Evolutionary conservation across 2,113 vertebrate genomes (phyloP).

Genomic region (Plotosus lineatus): DNA sequence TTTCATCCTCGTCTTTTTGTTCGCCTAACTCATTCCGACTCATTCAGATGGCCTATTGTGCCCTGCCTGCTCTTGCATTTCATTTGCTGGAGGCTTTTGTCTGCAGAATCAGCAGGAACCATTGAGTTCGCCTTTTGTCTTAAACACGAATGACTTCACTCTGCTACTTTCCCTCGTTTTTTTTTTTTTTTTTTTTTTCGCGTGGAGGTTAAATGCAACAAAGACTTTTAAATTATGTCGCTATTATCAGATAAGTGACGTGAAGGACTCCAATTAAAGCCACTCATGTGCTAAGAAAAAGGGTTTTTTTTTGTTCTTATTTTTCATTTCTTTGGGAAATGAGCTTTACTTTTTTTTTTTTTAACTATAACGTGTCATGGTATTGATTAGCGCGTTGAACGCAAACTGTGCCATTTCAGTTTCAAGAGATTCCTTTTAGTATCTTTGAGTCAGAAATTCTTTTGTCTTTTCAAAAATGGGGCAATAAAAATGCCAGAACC

Average conservation of each 20-base stretch:
- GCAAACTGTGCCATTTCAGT: constrained; percentile 36
- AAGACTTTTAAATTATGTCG: constrained; percentile 53
- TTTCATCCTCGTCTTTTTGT: constrained; percentile 63
- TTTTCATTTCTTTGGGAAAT: constrained; percentile 36
- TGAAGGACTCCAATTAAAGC: constrained; percentile 53
- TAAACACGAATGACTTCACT: constrained; percentile 61
- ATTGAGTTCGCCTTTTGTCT: constrained; percentile 62
- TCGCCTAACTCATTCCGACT: constrained; percentile 63
- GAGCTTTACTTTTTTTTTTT: constrained; percentile 24
- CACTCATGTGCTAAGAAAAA: constrained; percentile 48
- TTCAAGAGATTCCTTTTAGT: constrained; percentile 22
- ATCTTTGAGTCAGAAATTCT: constrained; percentile 41
- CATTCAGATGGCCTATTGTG: constrained; percentile 67
- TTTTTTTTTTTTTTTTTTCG: constrained; percentile 45
- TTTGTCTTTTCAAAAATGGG: constrained; percentile 49
- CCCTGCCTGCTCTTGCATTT: constrained; percentile 63
- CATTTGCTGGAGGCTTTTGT: constrained; percentile 67
- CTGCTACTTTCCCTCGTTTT: constrained; percentile 58
- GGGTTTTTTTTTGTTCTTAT: constrained; percentile 21
- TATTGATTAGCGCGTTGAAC: constrained; percentile 42
- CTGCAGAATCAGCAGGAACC: constrained; percentile 64
- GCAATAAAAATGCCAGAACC: constrained; percentile 62
- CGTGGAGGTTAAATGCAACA: constrained; percentile 53
- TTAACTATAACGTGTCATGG: constrained; percentile 23
- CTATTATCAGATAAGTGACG: constrained; percentile 52